Evolutionary conservation across 2,113 vertebrate genomes (phyloP), one percentile per base, ranked within the genome.

Genomic region (Alces alces): DNA sequence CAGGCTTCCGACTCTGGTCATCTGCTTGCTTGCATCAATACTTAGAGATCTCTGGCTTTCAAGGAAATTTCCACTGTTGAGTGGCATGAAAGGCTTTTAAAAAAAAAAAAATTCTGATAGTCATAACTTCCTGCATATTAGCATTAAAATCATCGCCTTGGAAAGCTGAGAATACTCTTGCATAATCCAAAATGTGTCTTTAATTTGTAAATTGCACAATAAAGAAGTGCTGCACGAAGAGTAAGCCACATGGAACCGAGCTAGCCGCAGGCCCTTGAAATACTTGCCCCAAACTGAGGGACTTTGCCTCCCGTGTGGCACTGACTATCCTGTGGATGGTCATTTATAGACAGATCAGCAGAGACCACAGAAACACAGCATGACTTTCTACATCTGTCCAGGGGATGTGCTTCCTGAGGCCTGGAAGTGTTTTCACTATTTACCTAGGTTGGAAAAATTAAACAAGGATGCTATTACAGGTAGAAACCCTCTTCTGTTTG

Each of bases 131-230:
- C 50, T 91, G 14, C n/a, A 4, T 43, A 30, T 82, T 33, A 58
- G 39, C n/a, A 87, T 76, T 84, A 78, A 55, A 36, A 82, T 58
- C 55, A 80, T 84, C 54, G 30, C 39, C 76, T 88, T 27, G 28
- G 66, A 33, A 82, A 85, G 33, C 78, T 30, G 28, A 83, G 86
- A 15, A 57, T 21, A 61, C 52, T 88, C 54, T 86, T 73, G 52
- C 50, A 27, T 54, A 95, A 96, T 82, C 83, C 55, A 89, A 94
- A 82, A 91, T 97, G 43, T 93, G 85, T 91, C 83, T 97, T 85
- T 87, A 54, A 87, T 94, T 96, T 95, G 55, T 52, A 54, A 90
- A 28, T 97, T 64, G 92, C 57, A 47, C n/a, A 11, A 45, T 39
- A 55, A 70, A 16, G 13, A 54, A 36, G 33, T 23, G n/a, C 76